Evolutionary conservation across 2,888 invertebrate genomes (phyloP).

Genomic region (Ochlodes sylvanus): DNA sequence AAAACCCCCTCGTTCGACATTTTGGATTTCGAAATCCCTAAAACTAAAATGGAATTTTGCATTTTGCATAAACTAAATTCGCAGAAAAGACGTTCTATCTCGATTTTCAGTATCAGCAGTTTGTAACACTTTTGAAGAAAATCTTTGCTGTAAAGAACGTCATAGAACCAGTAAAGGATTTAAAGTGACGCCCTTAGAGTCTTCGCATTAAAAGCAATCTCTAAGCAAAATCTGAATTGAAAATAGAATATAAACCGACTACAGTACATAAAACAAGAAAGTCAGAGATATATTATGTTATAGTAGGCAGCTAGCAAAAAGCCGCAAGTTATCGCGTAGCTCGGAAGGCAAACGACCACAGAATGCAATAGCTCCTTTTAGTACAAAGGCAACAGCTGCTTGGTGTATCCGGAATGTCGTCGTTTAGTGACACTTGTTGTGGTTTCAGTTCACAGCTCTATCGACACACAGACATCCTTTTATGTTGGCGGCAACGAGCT

Average conservation of each 20-base stretch:
- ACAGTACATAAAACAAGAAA: background rate
- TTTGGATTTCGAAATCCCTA: too few relatives aligned
- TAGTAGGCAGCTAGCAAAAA: conserved; percentile 3
- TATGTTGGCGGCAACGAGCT: background rate
- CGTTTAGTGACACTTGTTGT: conserved; percentile 24
- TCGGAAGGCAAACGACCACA: conserved; percentile 27
- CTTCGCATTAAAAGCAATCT: background rate
- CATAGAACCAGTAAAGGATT: too few relatives aligned
- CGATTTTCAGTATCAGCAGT: too few relatives aligned
- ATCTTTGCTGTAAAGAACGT: too few relatives aligned
- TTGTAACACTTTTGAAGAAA: too few relatives aligned
- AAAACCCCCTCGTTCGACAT: too few relatives aligned
- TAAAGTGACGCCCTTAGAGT: too few relatives aligned
- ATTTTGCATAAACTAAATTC: too few relatives aligned
- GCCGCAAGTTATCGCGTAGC: conserved; percentile 29
- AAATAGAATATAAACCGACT: background rate
- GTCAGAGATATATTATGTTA: background rate
- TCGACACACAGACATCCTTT: background rate
- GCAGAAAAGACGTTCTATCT: too few relatives aligned
- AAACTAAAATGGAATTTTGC: too few relatives aligned
- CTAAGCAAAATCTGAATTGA: background rate
- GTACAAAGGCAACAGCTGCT: conserved; percentile 29
- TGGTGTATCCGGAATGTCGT: conserved; percentile 20
- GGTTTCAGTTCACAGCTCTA: conserved; percentile 8
- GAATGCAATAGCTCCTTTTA: conserved; percentile 17